Percentiles rank a stretch among this genome's conserved stretches.
Evolutionary conservation across 2,888 invertebrate genomes (phyloP).

Genomic region (Drosophila conformis): DNA sequence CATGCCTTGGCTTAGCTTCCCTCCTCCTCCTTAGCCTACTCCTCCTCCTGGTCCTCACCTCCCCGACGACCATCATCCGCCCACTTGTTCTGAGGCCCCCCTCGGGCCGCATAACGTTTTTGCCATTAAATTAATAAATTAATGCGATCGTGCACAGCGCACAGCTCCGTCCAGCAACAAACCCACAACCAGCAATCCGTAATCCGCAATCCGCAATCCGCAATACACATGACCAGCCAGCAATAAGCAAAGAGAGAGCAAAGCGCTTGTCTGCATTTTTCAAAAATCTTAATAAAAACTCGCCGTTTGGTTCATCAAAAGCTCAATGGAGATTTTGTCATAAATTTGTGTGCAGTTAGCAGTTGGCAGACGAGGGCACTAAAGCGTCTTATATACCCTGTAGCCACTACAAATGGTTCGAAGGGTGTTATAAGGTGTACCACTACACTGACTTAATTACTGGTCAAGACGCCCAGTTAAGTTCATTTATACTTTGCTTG

Average conservation of each 20-base stretch:
- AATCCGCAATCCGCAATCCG: slow-evolving; percentile 3
- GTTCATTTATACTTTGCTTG: not conserved
- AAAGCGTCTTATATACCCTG: slow-evolving; percentile 23
- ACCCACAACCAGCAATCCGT: not conserved
- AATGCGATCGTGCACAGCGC: slow-evolving; percentile 75
- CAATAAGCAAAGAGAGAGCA: slow-evolving; percentile 7
- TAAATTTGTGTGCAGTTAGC: slow-evolving; percentile 57
- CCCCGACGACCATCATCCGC: slow-evolving; percentile 1
- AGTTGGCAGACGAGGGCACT: slow-evolving; percentile 3
- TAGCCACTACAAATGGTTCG: not conserved
- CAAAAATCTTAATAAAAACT: slow-evolving; percentile 68
- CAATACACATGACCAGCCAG: slow-evolving; percentile 28
- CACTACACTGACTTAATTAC: not conserved
- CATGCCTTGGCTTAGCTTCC: not conserved
- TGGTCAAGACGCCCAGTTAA: not conserved
- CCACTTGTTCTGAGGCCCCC: not conserved
- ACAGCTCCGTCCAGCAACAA: slow-evolving; percentile 3
- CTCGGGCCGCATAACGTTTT: slow-evolving; percentile 72
- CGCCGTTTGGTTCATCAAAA: slow-evolving; percentile 42
- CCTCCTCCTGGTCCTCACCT: not conserved
- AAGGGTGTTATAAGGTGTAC: not conserved
- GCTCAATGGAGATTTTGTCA: slow-evolving; percentile 59
- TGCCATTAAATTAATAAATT: slow-evolving; percentile 84
- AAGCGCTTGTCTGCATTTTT: slow-evolving; percentile 64
- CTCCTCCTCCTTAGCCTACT: not conserved